Conservation (phyloP, 2,888 invertebrate species). For the Pterostichus niger region DNA sequence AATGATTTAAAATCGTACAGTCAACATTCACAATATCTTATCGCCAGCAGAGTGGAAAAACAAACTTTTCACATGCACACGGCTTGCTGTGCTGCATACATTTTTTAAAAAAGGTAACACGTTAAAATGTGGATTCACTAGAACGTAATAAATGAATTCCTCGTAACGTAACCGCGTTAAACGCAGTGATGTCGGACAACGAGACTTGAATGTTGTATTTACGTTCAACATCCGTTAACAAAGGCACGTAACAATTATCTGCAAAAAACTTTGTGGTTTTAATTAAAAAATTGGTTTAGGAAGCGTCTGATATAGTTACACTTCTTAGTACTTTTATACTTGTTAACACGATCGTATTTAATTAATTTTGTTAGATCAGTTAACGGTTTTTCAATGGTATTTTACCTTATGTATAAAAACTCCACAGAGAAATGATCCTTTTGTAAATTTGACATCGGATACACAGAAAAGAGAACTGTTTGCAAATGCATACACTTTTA, state of each 20-base stretch:
- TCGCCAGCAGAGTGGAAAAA: conserved; percentile 36
- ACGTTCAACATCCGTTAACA: conserved; percentile 39
- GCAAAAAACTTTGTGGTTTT: conserved; percentile 22
- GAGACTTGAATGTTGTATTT: conserved; percentile 47
- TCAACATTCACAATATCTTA: conserved; percentile 31
- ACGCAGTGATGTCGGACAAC: conserved; percentile 46
- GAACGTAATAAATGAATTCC: conserved; percentile 70
- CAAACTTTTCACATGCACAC: conserved; percentile 41
- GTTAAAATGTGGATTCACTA: conserved; percentile 62
- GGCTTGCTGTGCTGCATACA: conserved; percentile 31
- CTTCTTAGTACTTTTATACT: neutral
- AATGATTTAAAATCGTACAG: conserved; percentile 15
- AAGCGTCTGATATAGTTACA: conserved; percentile 3
- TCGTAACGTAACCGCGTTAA: conserved; percentile 65
- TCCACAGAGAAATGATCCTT: too few species aligned
- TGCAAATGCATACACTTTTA: too few species aligned
- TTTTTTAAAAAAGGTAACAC: conserved; percentile 51
- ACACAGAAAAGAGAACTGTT: too few species aligned
- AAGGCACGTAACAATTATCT: conserved; percentile 37
- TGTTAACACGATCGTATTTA: too few species aligned
- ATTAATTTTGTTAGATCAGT: too few species aligned
- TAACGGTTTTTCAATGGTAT: too few species aligned
- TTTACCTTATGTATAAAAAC: too few species aligned
- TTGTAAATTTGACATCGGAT: too few species aligned
- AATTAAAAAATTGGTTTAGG: conserved; percentile 28